These are phyloP conservation scores for Periophthalmus modestus DNA, from an alignment of 2,113 vertebrate genomes.

Conservation along the genomic window DNA sequence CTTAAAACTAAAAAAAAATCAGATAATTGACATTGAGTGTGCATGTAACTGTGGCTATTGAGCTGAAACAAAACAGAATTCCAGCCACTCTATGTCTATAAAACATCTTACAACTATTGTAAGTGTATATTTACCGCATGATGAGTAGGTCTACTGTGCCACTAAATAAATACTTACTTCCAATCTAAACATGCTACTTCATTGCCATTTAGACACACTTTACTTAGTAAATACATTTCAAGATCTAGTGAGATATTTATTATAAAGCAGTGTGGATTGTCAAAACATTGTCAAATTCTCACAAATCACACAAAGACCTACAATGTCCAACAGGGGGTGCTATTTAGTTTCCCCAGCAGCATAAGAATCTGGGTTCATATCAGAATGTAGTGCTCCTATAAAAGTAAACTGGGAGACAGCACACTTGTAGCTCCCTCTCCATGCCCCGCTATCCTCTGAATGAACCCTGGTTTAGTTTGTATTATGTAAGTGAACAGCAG, in stretches of 20 bases:
- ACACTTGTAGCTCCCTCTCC: not conserved
- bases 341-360: constrained; percentile 70
- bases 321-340: constrained; percentile 76
- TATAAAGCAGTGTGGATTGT: too few species aligned
- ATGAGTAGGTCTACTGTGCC: not conserved
- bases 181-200: too few species aligned
- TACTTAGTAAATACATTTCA: too few species aligned
- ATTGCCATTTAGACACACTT: too few species aligned
- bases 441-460: constrained; percentile 23
- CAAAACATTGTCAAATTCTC: not conserved
- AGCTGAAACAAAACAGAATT: too few species aligned
- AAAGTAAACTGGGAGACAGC: constrained; percentile 32
- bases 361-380: constrained; percentile 38
- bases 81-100: too few species aligned
- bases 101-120: not conserved
- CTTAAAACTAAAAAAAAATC: too few species aligned
- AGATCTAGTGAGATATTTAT: too few species aligned
- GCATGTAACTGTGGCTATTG: too few species aligned
- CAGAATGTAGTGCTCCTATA: constrained; percentile 45
- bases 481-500: not conserved
- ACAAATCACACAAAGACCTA: constrained; percentile 50
- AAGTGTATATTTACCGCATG: not conserved
- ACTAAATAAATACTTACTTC: not conserved
- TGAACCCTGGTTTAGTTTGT: constrained; percentile 24
- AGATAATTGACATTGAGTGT: too few species aligned